Base-by-base conservation (phyloP, 92 coral and sea anemone species). In the Parazoanthus swiftii region DNA sequence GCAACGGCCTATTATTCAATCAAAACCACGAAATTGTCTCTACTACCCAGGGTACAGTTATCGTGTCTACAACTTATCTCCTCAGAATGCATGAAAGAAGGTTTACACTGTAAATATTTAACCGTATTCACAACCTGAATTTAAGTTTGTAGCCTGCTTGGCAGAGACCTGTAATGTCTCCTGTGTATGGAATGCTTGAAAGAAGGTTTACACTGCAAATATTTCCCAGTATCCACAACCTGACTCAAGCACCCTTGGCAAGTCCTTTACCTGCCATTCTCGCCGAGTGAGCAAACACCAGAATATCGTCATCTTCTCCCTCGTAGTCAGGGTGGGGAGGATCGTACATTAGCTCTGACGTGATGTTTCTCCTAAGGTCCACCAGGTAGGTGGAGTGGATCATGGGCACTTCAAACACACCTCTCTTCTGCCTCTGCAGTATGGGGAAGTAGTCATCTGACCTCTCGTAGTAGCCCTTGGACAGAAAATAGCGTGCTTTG, bases 381-480 rank as follows among this genome's bases (percentile, higher is more conserved):
- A 97, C 81, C 75, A 97, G 92, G 73, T 92, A 86, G 37, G 93
- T 93, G 9, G 99, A 97, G 74, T 97, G 99, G 42, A 97, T 80
- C 99, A 97, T 97, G 14, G 96, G 98, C 3, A 97, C 95, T 35
- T 97, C 98, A 93, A 89, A 94, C 51, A 93, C 93, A n/a, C 99
- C 98, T 43, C 76, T 90, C 26, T 82, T 78, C 81, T 95, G 92
- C 83, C 95, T 85, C 77, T 89, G 92, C 29, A 97, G 95, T 44
- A 95, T 91, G 35, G 98, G 98, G 67, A 97, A 94, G 77, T 97
- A 97, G n/a, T 90, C 91, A 76, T 97, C 99, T 44, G 99, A 86
- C 74, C 99, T 93, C 86, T 92, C 89, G 86, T 97, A 97, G 91
- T 97, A 97, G 13, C 99, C 99, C 99, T 97, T 81, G 20, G 75